phyloP scores from a whole-genome alignment of 2,797 vertebrate species.

The Sebastes matsubarae region DNA sequence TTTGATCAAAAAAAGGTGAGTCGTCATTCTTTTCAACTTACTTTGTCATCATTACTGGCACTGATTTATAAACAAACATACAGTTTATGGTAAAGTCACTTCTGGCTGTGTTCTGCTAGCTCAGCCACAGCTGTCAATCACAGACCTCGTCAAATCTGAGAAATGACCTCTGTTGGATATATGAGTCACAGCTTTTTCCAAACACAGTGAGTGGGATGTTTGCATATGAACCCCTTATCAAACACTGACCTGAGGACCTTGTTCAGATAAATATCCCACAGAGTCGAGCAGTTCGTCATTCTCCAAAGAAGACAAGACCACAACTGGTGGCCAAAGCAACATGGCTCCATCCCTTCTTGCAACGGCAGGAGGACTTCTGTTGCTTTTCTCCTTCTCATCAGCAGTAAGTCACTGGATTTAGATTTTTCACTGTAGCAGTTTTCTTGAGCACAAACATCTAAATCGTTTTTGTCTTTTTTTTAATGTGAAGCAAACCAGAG shows the following conservation, averaged over 20 bases:
- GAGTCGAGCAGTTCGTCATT: slow-evolving; percentile 55
- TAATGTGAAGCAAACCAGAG: slow-evolving; percentile 74
- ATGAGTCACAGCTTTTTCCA: slow-evolving; percentile 60
- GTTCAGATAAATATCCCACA: slow-evolving; percentile 80
- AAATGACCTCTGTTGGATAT: slow-evolving; percentile 18
- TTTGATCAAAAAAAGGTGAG: not conserved
- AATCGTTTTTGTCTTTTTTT: not conserved
- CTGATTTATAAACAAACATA: not conserved
- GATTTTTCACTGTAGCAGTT: not conserved
- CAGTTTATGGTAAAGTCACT: not conserved
- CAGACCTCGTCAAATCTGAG: slow-evolving; percentile 8
- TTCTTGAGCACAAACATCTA: not conserved
- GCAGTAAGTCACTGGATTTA: slow-evolving; percentile 69
- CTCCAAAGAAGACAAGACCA: slow-evolving; percentile 23
- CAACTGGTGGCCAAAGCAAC: slow-evolving; percentile 37
- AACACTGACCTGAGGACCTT: slow-evolving; percentile 69
- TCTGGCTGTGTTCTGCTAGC: not conserved
- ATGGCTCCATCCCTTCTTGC: slow-evolving; percentile 71
- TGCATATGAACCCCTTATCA: slow-evolving; percentile 71
- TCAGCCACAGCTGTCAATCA: not conserved
- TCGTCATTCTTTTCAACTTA: not conserved
- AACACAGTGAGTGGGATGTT: slow-evolving; percentile 67
- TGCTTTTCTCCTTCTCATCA: slow-evolving; percentile 68
- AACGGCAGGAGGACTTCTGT: slow-evolving; percentile 57
- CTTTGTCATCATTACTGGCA: not conserved